A percentile compares a stretch with the other conserved stretches of the same genome.
These are phyloP conservation scores for Osmoderma eremita DNA, from an alignment of 2,888 invertebrate species.

Conservation along the genomic window DNA sequence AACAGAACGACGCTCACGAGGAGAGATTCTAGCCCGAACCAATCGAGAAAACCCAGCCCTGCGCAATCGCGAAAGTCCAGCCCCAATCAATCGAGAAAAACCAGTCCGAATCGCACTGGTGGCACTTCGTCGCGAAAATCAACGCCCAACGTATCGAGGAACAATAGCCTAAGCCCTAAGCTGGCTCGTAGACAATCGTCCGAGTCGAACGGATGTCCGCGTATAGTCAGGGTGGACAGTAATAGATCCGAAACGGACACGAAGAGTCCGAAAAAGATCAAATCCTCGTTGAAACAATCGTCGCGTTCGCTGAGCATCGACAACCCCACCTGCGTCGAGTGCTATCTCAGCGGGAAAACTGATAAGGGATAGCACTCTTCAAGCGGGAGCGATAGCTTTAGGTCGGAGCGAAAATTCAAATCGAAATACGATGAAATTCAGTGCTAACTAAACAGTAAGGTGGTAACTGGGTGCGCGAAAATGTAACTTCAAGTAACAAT, in stretches of 20 bases:
- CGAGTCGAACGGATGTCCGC: slow-evolving; percentile 25
- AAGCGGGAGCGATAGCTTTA: slow-evolving; percentile 37
- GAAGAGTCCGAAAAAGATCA: slow-evolving; percentile 57
- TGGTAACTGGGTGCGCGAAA: neutral
- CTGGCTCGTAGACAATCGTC: slow-evolving; percentile 45
- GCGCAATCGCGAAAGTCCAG: slow-evolving; percentile 51
- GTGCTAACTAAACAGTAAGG: slow-evolving; percentile 50
- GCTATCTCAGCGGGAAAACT: slow-evolving; percentile 73
- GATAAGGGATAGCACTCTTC: slow-evolving; percentile 60
- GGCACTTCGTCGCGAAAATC: slow-evolving; percentile 51
- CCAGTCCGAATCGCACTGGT: slow-evolving; percentile 51
- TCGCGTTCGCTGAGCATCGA: slow-evolving; percentile 71
- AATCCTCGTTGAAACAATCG: slow-evolving; percentile 60
- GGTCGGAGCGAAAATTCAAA: slow-evolving; percentile 48
- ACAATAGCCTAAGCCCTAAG: slow-evolving; percentile 48
- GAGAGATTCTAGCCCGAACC: slow-evolving; percentile 54
- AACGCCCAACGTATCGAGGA: slow-evolving; percentile 49
- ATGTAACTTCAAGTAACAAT: slow-evolving; percentile 8
- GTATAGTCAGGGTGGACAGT: slow-evolving; percentile 36
- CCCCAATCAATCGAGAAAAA: slow-evolving; percentile 46
- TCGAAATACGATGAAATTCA: slow-evolving; percentile 58
- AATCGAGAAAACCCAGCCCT: slow-evolving; percentile 57
- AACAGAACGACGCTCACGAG: slow-evolving; percentile 53
- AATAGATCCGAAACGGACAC: slow-evolving; percentile 41
- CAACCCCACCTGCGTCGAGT: slow-evolving; percentile 78